phyloP scores from a whole-genome alignment of 92 coral and sea anemone genomes.

The Zoanthus sansibaricus region DNA sequence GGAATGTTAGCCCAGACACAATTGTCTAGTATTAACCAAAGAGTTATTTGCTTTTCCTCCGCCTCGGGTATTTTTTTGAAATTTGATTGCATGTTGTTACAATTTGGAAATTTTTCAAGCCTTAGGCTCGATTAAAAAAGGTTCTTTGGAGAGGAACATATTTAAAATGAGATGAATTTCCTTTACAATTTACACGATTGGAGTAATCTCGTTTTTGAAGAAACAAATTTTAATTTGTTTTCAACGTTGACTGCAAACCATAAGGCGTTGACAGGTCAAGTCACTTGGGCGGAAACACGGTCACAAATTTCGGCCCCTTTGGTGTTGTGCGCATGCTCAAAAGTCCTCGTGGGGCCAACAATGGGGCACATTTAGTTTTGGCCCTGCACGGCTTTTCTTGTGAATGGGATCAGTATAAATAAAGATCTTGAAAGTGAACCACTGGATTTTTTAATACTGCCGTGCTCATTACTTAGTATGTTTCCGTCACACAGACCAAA shows the following conservation, averaged over 20 bases:
- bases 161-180: no score
- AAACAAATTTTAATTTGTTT: background rate
- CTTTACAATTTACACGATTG: no score
- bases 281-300: constrained; percentile 42
- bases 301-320: constrained; percentile 55
- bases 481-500: constrained; percentile 94
- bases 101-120: no score
- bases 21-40: no score
- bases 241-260: background rate
- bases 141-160: no score
- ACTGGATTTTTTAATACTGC: background rate
- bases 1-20: no score
- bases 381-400: constrained; percentile 13
- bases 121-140: no score
- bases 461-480: constrained; percentile 52
- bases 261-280: constrained; percentile 23
- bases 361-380: constrained; percentile 37
- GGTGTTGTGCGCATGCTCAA: constrained; percentile 50
- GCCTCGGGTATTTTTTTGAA: no score
- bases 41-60: no score
- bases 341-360: constrained; percentile 49
- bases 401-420: background rate
- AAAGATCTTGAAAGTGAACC: background rate
- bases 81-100: no score
- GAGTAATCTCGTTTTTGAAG: no score